Evolutionary conservation across 2,797 vertebrate species (phyloP), one percentile per base, ranked within the genome.

Genomic region (Ambastaia sidthimunki): DNA sequence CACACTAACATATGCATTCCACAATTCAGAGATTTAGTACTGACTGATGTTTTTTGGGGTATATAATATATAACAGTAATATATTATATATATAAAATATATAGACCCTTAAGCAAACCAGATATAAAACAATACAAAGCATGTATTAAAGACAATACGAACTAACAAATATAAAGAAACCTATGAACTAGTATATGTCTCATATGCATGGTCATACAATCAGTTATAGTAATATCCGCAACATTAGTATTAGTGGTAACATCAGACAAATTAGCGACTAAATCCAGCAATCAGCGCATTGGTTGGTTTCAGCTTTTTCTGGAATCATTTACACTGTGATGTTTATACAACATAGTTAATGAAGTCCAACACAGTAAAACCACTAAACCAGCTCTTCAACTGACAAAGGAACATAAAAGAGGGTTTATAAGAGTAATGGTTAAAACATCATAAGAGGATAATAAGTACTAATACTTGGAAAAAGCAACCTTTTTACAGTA

Each of bases 291-390:
- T 7, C 15, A 54, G 34, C 28, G 47, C 19, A 76, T 6, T 76
- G 47, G 16, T 18, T 59, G 31, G 11, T 68, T 15, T 41, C 23
- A 55, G 37, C 47, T 48, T 16, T 68, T 48, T 70, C 23, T 48
- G 15, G 18, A 69, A 47, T 57, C 37, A 69, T 69, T 57, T 44
- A 69, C 52, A 60, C 18, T 47, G 52, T 34, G 9, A 59, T 60
- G 52, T 78, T 70, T 78, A 70, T 16, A 21, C 41, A 62, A 78
- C 41, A 31, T 18, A 3, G 0, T n/a, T 60, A n/a, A 70, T 59
- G 70, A 76, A 59, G 25, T 23, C 18, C 34, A 34, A 50, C 41
- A 34, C 28, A 78, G 55, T 0, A 78, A 76, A 78, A 47, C 41
- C 55, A 62, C 55, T n/a, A 78, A 71, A 48, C 67, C 55, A 0